phyloP scores from a whole-genome alignment of 2,797 vertebrate genomes.

The Synanceia verrucosa region DNA sequence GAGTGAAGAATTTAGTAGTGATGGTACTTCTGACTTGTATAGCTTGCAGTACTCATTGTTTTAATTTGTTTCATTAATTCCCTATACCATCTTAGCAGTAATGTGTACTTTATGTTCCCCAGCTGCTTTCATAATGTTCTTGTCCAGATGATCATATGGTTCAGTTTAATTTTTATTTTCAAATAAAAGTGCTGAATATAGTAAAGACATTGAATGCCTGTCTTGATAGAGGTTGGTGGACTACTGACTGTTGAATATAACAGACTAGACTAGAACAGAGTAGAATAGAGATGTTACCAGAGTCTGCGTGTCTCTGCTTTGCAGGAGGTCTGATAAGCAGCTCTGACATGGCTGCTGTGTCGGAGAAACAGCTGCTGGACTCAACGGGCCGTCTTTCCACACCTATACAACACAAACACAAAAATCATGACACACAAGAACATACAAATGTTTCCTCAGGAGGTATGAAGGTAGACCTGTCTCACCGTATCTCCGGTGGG shows the following conservation, averaged over 20 bases:
- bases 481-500: conserved; percentile 71
- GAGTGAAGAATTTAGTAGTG: background rate
- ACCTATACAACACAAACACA: conserved; percentile 60
- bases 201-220: background rate
- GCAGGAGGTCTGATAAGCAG: conserved; percentile 62
- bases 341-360: conserved; percentile 31
- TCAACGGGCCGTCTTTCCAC: conserved; percentile 41
- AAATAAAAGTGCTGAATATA: no score
- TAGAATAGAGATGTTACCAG: conserved; percentile 46
- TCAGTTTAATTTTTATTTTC: background rate
- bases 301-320: conserved; percentile 54
- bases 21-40: background rate
- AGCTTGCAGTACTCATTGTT: background rate
- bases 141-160: background rate
- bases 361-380: conserved; percentile 44
- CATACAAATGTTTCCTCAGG: background rate
- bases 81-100: background rate
- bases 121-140: background rate
- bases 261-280: background rate
- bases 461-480: background rate
- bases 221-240: background rate
- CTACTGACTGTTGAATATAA: background rate
- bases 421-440: conserved; percentile 15
- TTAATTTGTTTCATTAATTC: background rate
- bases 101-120: background rate